phyloP scores from a whole-genome alignment of 2,888 invertebrate species.

The Cheiracanthium punctorium region DNA sequence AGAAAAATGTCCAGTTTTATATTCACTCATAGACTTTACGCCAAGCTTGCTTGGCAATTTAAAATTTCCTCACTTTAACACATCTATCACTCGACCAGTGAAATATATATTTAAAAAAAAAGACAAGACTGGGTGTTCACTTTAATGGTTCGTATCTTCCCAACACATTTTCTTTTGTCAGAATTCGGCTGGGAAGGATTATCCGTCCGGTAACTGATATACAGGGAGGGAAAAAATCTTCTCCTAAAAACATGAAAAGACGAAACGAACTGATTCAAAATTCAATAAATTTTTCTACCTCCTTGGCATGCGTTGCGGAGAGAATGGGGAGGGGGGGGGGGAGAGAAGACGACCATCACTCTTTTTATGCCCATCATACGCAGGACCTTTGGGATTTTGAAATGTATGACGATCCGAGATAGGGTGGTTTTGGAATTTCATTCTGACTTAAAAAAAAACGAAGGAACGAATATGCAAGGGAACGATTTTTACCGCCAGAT shows the following conservation, averaged over 20 bases:
- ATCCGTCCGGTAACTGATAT: not conserved
- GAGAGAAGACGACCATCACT: not conserved
- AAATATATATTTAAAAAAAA: not conserved
- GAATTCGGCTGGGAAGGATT: not conserved
- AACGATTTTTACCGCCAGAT: too few relatives aligned
- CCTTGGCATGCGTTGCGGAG: not conserved
- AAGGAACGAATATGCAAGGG: too few relatives aligned
- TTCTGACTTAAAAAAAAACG: too few relatives aligned
- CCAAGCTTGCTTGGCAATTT: too few relatives aligned
- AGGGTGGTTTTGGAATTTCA: too few relatives aligned
- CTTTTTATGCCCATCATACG: not conserved
- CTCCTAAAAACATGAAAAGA: not conserved
- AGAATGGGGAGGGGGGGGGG: not conserved
- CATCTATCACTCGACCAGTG: not conserved
- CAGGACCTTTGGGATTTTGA: not conserved
- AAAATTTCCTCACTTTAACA: not conserved
- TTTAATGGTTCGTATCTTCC: not conserved
- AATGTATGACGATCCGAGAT: not conserved
- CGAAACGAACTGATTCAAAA: not conserved
- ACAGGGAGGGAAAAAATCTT: not conserved
- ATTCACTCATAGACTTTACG: too few relatives aligned
- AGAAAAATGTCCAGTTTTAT: too few relatives aligned
- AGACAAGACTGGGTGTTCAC: not conserved
- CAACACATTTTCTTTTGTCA: not conserved
- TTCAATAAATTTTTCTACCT: slow-evolving; percentile 5